Conservation (phyloP, 2,888 invertebrate species). For the Biston betularia region DNA sequence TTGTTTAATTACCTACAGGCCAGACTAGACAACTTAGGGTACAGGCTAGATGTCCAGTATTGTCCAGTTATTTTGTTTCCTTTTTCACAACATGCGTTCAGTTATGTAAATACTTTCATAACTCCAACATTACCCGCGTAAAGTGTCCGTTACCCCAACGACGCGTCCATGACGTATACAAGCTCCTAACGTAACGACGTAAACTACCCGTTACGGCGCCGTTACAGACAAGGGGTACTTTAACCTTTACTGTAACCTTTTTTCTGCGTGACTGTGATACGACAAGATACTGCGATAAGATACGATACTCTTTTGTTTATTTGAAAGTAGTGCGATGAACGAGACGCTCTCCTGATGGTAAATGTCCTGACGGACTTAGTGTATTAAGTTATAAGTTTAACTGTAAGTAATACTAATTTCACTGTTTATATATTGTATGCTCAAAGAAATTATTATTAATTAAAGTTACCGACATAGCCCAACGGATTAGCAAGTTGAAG, state of each 20-base stretch:
- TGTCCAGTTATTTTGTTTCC: background rate
- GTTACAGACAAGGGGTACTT: constrained; percentile 23
- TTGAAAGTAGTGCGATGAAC: too few relatives aligned
- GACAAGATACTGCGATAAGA: constrained; percentile 19
- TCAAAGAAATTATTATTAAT: too few relatives aligned
- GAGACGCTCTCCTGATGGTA: too few relatives aligned
- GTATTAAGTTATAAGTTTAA: too few relatives aligned
- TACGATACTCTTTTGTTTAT: background rate
- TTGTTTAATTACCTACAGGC: background rate
- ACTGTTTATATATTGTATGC: too few relatives aligned
- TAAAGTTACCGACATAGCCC: too few relatives aligned
- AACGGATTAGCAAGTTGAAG: too few relatives aligned
- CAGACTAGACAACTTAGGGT: background rate
- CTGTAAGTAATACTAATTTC: too few relatives aligned
- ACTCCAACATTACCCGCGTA: background rate
- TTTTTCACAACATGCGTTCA: background rate
- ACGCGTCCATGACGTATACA: constrained; percentile 22
- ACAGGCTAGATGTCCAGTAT: background rate
- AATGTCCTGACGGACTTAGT: too few relatives aligned
- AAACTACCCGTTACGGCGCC: constrained; percentile 24
- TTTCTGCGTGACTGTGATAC: constrained; percentile 23
- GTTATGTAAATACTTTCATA: constrained; percentile 6
- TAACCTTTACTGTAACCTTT: too few relatives aligned
- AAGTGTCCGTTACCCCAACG: constrained; percentile 1
- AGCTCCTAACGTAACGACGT: constrained; percentile 17